Evolutionary conservation across 2,888 invertebrate genomes (phyloP), one percentile per base, ranked within the genome.

Genomic region (Furcula furcula): DNA sequence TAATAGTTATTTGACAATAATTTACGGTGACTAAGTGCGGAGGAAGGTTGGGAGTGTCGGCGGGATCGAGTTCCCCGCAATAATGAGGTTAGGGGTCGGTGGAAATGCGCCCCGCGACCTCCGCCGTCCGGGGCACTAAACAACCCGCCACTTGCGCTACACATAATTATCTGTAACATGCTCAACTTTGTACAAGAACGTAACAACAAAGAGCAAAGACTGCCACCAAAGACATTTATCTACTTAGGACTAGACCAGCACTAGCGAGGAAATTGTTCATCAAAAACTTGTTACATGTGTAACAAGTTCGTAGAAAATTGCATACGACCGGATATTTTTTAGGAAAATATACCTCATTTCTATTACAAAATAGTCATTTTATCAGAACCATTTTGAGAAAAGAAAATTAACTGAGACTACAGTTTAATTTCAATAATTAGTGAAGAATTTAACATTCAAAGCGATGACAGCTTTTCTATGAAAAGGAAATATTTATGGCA

Each of bases 21-120:
- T 54, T 55, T 54, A 53, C 50, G 45, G 34, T 52, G 52, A 60
- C 56, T 56, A 46, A 55, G 51, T 42, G 55, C 27, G 33, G 29
- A 40, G 44, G 46, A 36, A 48, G 40, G 48, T 49, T 42, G 46
- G 50, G 48, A 34, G 56, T 50, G 51, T 40, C 43, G 43, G 36
- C 46, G 50, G 55, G 65, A 66, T 76, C 55, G 62, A 61, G 65
- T 75, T 73, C 64, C 73, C 49, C 38, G 57, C 65, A 63, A 64
- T 76, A 76, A 75, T 71, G 76, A 76, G 71, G 75, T 71, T 68
- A 72, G 42, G 59, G 65, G 63, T 54, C 57, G 59, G 29, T 35
- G 46, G 61, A 61, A 56, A 55, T 56, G 49, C 37, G 49, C 41
- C 42, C 36, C 45, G 35, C 45, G 39, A 34, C 37, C 45, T 35